Conservation (phyloP, 2,113 vertebrate genomes). For the Serinus canaria region DNA sequence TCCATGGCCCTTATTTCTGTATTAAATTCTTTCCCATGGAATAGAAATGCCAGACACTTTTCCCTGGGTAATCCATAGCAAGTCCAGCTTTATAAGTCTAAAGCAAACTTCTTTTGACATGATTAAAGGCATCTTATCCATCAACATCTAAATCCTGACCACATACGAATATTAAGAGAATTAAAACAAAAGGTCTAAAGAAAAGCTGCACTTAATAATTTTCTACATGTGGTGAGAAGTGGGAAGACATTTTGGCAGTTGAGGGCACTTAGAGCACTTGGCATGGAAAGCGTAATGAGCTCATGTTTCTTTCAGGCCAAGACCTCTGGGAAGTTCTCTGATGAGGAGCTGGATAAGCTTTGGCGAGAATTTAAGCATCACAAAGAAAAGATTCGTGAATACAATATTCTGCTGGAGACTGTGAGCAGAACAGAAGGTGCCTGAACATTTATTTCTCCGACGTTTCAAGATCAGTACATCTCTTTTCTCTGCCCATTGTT, state of each 20-base stretch:
- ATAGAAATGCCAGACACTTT: neutral
- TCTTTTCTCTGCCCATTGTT: neutral
- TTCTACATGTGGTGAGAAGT: neutral
- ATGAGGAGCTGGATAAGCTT: conserved; percentile 85
- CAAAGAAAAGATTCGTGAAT: conserved; percentile 88
- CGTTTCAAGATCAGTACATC: neutral
- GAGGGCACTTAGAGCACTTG: neutral
- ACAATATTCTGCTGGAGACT: conserved; percentile 87
- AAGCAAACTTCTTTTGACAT: neutral
- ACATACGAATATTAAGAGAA: neutral
- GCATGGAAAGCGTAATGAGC: neutral
- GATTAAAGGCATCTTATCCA: neutral
- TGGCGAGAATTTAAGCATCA: conserved; percentile 92
- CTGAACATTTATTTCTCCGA: neutral
- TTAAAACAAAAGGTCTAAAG: neutral
- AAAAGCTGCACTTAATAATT: neutral
- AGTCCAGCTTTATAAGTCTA: neutral
- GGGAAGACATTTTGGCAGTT: neutral
- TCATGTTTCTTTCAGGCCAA: conserved; percentile 78
- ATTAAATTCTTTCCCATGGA: neutral
- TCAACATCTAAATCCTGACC: neutral
- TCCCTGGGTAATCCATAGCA: neutral
- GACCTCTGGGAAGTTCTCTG: conserved; percentile 90
- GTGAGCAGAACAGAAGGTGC: conserved; percentile 89
- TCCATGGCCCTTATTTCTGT: neutral